Evolutionary conservation across 2,888 invertebrate species (phyloP).

Genomic region (Amphipyra berbera): DNA sequence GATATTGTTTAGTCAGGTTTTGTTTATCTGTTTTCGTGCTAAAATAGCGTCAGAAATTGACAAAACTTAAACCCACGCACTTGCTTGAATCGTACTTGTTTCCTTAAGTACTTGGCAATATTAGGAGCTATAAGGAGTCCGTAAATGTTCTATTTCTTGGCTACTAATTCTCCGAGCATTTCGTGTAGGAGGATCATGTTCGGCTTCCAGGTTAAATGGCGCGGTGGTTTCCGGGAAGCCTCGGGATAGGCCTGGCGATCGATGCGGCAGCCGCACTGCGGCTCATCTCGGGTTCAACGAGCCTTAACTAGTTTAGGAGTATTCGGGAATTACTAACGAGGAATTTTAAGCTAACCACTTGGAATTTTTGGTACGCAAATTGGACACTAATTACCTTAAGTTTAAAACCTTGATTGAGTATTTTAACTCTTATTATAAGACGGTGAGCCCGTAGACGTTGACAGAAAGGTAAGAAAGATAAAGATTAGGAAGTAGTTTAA

Average conservation of each 20-base stretch:
- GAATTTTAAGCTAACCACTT: conserved; percentile 6
- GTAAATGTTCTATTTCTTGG: conserved; percentile 19
- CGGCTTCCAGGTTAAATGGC: conserved; percentile 45
- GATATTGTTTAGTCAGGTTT: neutral
- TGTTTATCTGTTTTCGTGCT: conserved; percentile 1
- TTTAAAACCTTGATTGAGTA: too few relatives aligned
- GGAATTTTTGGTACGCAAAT: conserved; percentile 3
- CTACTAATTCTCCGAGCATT: conserved; percentile 30
- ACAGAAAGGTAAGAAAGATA: neutral
- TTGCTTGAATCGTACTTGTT: conserved; percentile 9
- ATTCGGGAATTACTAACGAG: conserved; percentile 31
- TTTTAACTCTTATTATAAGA: neutral
- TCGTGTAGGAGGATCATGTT: conserved; percentile 30
- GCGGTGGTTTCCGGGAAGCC: conserved; percentile 58
- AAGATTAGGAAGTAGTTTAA: too few relatives aligned
- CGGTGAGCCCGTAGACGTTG: neutral
- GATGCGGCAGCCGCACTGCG: conserved; percentile 77
- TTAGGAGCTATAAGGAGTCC: conserved; percentile 10
- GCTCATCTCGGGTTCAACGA: conserved; percentile 57
- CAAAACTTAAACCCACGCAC: neutral
- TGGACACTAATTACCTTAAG: too few relatives aligned
- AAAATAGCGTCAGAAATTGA: neutral
- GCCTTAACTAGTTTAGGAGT: conserved; percentile 46
- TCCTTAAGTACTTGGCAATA: conserved; percentile 7
- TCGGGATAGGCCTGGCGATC: conserved; percentile 68